Conservation (phyloP, 2,888 invertebrate species). For the Trissolcus japonicus region DNA sequence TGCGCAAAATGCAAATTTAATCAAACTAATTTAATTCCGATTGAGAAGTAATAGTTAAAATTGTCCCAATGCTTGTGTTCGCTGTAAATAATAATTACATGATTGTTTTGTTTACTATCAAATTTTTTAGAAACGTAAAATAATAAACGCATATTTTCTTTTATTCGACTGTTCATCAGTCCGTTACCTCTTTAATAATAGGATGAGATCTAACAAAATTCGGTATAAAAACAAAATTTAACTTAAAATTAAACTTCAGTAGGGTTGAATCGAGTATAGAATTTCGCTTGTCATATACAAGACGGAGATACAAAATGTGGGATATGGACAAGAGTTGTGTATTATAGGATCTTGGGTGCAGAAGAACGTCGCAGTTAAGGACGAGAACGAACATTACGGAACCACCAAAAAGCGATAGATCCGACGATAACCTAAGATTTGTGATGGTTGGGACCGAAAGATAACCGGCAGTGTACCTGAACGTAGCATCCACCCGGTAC, state of each 20-base stretch:
- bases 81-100: slow-evolving; percentile 42
- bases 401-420: slow-evolving; percentile 72
- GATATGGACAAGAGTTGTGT: slow-evolving; percentile 55
- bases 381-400: slow-evolving; percentile 64
- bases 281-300: slow-evolving; percentile 49
- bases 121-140: too few species aligned
- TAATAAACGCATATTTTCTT: too few species aligned
- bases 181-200: too few species aligned
- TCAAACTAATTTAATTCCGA: slow-evolving; percentile 46
- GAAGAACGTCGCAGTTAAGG: slow-evolving; percentile 49
- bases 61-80: slow-evolving; percentile 33
- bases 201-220: background rate
- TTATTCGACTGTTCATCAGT: too few species aligned
- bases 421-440: slow-evolving; percentile 71
- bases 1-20: slow-evolving; percentile 41
- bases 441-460: slow-evolving; percentile 69
- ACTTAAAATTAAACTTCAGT: slow-evolving; percentile 16
- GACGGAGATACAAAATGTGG: slow-evolving; percentile 30
- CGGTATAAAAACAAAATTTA: background rate
- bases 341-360: slow-evolving; percentile 57
- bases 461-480: slow-evolving; percentile 66
- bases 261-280: slow-evolving; percentile 13
- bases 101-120: too few species aligned
- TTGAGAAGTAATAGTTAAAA: slow-evolving; percentile 49
- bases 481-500: slow-evolving; percentile 50